Evolutionary conservation across 2,888 invertebrate genomes (phyloP).

Genomic region (Mycogona germanica): DNA sequence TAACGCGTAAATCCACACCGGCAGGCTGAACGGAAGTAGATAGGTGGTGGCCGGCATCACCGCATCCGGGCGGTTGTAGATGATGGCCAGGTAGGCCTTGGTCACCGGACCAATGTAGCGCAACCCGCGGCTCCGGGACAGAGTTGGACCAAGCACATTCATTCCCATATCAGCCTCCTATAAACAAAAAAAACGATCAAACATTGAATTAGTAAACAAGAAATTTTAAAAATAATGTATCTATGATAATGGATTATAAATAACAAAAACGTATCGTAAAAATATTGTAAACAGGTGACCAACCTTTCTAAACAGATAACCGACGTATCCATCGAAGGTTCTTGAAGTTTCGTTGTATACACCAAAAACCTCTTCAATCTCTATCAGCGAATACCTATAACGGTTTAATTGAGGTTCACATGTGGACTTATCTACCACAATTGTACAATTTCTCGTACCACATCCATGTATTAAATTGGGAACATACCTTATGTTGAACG

Average conservation of each 20-base stretch:
- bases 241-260: no score
- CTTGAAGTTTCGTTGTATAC: slow-evolving; percentile 10
- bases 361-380: slow-evolving; percentile 12
- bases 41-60: slow-evolving; percentile 14
- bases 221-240: no score
- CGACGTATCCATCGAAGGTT: slow-evolving; percentile 11
- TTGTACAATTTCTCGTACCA: background rate
- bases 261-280: no score
- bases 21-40: slow-evolving; percentile 7
- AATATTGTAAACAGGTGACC: background rate
- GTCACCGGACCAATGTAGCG: slow-evolving; percentile 15
- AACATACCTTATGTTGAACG: slow-evolving; percentile 5
- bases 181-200: background rate
- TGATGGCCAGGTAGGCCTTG: slow-evolving; percentile 12
- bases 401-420: background rate
- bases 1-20: slow-evolving; percentile 6
- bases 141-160: slow-evolving; percentile 11
- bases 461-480: background rate
- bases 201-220: no score
- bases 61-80: slow-evolving; percentile 11
- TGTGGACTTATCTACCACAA: background rate
- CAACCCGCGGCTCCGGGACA: background rate
- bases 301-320: slow-evolving; percentile 10
- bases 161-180: slow-evolving; percentile 16
- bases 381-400: slow-evolving; percentile 9